Conservation (phyloP, 2,888 invertebrate genomes). For the Spisula solida region DNA sequence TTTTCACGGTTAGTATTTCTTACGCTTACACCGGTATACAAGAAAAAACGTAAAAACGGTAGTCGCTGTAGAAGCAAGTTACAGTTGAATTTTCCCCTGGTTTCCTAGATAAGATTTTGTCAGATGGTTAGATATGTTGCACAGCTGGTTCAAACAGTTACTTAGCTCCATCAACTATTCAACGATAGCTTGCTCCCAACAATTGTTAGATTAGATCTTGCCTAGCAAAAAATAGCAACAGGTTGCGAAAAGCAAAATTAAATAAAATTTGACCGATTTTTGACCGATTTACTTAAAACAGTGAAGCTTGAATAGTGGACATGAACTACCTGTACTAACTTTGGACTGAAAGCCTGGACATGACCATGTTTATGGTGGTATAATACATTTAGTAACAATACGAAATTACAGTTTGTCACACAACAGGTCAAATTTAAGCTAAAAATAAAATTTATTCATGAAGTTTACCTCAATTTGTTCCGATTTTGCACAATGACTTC, state of each 20-base stretch:
- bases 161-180: background rate
- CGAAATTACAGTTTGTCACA: too few relatives aligned
- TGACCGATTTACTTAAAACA: background rate
- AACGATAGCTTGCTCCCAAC: background rate
- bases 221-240: background rate
- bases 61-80: background rate
- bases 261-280: background rate
- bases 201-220: slow-evolving; percentile 2
- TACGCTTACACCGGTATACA: slow-evolving; percentile 2
- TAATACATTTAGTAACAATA: too few relatives aligned
- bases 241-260: slow-evolving; percentile 6
- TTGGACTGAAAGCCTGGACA: too few relatives aligned
- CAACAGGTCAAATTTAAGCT: too few relatives aligned
- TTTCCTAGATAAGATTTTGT: slow-evolving; percentile 4
- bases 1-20: background rate
- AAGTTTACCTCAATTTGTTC: too few relatives aligned
- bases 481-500: too few relatives aligned
- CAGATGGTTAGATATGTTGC: background rate
- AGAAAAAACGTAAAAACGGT: background rate
- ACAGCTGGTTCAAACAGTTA: slow-evolving; percentile 10
- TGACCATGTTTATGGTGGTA: too few relatives aligned
- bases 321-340: too few relatives aligned
- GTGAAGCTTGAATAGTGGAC: too few relatives aligned
- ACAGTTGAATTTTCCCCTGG: background rate
- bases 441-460: too few relatives aligned